Evolutionary conservation across 1,140 invertebrate genomes (phyloP).

Genomic region (Scaptomyza pallida): DNA sequence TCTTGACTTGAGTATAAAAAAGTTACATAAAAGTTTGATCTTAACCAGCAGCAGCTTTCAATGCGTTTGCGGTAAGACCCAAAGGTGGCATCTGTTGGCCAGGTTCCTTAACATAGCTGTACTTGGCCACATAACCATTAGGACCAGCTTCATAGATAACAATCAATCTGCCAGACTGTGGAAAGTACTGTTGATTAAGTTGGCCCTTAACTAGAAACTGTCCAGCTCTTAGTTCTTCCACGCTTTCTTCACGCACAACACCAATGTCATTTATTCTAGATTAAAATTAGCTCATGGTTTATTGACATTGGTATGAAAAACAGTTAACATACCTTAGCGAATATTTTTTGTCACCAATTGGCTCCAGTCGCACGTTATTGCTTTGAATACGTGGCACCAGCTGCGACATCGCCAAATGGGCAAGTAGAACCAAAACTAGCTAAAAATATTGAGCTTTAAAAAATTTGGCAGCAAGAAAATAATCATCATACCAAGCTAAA

Average conservation of each 20-base stretch:
- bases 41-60: conserved; percentile 9
- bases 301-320: not conserved
- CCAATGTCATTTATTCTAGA: conserved; percentile 11
- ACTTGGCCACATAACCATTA: conserved; percentile 25
- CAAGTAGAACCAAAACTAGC: conserved; percentile 21
- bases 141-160: conserved; percentile 24
- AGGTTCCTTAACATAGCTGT: not conserved
- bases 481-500: conserved; percentile 1
- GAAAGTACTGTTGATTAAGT: not conserved
- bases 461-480: not conserved
- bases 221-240: conserved; percentile 12
- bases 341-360: conserved; percentile 20
- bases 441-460: not conserved
- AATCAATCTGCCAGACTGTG: not conserved
- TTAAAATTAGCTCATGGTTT: not conserved
- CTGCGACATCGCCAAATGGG: not conserved
- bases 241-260: conserved; percentile 20
- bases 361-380: conserved; percentile 11
- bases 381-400: conserved; percentile 18
- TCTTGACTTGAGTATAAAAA: too few relatives aligned
- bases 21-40: too few relatives aligned
- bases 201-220: conserved; percentile 6
- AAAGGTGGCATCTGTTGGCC: not conserved
- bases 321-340: conserved; percentile 2
- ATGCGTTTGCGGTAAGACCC: not conserved